Evolutionary conservation across 2,113 vertebrate species (phyloP).

Genomic region (Hyperopisus bebe): DNA sequence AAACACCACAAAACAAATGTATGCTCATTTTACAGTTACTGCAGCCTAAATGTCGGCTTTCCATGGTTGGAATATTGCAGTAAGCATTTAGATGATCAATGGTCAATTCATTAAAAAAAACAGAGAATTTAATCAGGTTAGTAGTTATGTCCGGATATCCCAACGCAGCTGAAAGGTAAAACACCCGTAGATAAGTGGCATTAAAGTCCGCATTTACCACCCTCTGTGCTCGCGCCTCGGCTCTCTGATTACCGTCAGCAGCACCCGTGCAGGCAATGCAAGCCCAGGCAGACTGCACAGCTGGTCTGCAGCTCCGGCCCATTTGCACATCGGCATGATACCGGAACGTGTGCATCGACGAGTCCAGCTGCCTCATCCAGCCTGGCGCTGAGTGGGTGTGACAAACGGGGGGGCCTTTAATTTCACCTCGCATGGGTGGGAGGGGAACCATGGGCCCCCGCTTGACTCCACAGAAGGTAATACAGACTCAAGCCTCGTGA

Average conservation of each 20-base stretch:
- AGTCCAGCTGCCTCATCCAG: background rate
- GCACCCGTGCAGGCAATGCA: constrained; percentile 12
- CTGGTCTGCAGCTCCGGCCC: background rate
- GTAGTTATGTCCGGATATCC: background rate
- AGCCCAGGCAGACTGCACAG: constrained; percentile 1
- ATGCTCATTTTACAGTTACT: background rate
- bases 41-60: background rate
- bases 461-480: background rate
- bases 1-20: background rate
- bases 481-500: background rate
- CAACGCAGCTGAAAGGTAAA: background rate
- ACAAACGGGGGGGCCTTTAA: background rate
- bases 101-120: background rate
- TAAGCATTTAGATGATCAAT: background rate
- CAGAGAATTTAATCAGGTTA: background rate
- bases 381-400: background rate
- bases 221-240: background rate
- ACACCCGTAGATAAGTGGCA: background rate
- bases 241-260: constrained; percentile 24
- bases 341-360: background rate
- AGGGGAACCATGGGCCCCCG: background rate
- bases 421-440: background rate
- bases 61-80: background rate
- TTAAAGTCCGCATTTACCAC: background rate
- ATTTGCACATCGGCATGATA: constrained; percentile 28